A percentile compares a stretch with the other conserved stretches of the same genome.
Evolutionary conservation across 2,888 invertebrate species (phyloP).

Genomic region (Galeruca laticollis): DNA sequence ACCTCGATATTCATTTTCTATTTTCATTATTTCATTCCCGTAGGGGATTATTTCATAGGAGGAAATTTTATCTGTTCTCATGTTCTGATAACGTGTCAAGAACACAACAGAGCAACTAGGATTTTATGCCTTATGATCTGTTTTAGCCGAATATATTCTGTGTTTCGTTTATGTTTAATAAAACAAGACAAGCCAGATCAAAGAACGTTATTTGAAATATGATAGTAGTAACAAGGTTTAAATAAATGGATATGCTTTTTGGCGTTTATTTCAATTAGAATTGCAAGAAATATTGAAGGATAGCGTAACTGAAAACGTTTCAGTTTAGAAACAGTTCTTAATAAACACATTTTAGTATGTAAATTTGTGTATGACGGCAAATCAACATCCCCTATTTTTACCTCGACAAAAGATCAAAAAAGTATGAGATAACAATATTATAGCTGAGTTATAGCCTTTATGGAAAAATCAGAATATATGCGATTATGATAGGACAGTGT

Average conservation of each 20-base stretch:
- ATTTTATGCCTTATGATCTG: not conserved
- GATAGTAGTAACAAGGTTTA: not conserved
- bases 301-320: not conserved
- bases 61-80: not conserved
- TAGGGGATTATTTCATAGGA: not conserved
- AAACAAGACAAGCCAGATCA: not conserved
- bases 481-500: too few species aligned
- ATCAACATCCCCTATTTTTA: too few species aligned
- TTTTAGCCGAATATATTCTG: not conserved
- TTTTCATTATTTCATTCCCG: not conserved
- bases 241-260: not conserved
- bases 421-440: too few species aligned
- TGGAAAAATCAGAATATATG: too few species aligned
- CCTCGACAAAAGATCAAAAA: too few species aligned
- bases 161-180: not conserved
- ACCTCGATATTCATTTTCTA: not conserved
- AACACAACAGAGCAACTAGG: not conserved
- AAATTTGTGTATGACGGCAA: too few species aligned
- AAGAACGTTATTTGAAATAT: not conserved
- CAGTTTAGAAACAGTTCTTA: not conserved
- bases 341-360: too few species aligned
- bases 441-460: too few species aligned
- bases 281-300: not conserved
- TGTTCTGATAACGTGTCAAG: not conserved
- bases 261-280: not conserved